These are phyloP conservation scores for Cotesia vestalis DNA, from an alignment of 1,140 invertebrate species.

Conservation along the genomic window DNA sequence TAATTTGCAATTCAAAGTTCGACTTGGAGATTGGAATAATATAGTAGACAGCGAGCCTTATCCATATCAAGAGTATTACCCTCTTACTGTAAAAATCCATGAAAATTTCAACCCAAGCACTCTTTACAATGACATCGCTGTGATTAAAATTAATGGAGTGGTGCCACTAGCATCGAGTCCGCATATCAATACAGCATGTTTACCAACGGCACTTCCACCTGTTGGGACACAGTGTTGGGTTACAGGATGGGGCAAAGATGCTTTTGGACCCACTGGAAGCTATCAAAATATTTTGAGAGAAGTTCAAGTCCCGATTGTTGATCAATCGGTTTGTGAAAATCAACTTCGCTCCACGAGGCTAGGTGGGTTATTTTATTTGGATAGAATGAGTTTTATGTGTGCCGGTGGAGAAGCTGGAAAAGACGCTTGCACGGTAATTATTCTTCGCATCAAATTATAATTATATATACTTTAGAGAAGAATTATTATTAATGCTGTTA, in stretches of 20 bases:
- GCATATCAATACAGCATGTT: conserved; percentile 76
- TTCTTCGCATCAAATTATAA: background rate
- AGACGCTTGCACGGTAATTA: conserved; percentile 76
- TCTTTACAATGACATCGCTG: conserved; percentile 75
- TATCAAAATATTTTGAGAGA: conserved; percentile 75
- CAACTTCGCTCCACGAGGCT: conserved; percentile 73
- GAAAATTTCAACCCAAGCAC: conserved; percentile 73
- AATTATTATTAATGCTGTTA: background rate
- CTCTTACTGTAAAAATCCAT: conserved; percentile 70
- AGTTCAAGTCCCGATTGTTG: conserved; percentile 76
- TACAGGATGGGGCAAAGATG: conserved; percentile 84
- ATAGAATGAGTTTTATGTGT: conserved; percentile 76
- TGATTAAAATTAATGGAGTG: conserved; percentile 69
- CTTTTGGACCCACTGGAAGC: conserved; percentile 72
- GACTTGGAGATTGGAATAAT: conserved; percentile 77
- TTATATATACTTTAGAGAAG: too few relatives aligned
- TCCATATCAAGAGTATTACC: conserved; percentile 69
- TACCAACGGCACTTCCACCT: conserved; percentile 67
- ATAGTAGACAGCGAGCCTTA: conserved; percentile 69
- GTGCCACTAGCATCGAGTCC: conserved; percentile 70
- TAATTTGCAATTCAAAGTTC: conserved; percentile 65
- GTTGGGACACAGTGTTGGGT: conserved; percentile 76
- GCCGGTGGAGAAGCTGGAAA: conserved; percentile 74
- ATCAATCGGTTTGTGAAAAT: conserved; percentile 71
- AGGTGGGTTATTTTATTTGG: conserved; percentile 70